These are phyloP conservation scores for Macrochelys suwanniensis DNA, from an alignment of 2,797 vertebrate genomes.

Conservation along the genomic window DNA sequence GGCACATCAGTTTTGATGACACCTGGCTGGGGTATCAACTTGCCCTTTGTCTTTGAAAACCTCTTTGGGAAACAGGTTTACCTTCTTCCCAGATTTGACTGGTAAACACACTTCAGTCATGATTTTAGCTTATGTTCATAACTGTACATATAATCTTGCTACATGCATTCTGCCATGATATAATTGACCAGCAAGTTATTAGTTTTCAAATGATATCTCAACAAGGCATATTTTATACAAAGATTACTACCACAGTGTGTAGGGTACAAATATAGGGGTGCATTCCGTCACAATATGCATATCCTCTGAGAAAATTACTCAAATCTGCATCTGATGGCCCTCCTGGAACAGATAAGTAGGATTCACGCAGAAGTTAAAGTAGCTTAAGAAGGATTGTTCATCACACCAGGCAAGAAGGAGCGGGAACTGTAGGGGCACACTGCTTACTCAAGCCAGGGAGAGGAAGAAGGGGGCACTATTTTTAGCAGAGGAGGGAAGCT, in stretches of 20 bases:
- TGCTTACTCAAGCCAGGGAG: not conserved
- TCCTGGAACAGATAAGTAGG: conserved; percentile 1
- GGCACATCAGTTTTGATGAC: too few relatives aligned
- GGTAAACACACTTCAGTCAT: not conserved
- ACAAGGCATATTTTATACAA: not conserved
- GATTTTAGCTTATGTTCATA: not conserved
- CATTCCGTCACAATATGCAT: not conserved
- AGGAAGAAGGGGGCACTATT: not conserved
- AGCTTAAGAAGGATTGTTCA: not conserved
- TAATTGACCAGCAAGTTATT: not conserved
- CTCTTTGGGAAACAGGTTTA: too few relatives aligned
- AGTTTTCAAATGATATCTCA: not conserved
- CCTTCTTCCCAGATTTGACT: too few relatives aligned
- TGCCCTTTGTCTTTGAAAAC: too few relatives aligned
- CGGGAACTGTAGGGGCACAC: fast-evolving
- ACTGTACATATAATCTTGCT: not conserved
- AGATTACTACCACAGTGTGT: not conserved
- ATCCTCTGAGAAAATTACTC: conserved; percentile 40
- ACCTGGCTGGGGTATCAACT: too few relatives aligned
- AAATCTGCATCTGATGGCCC: conserved; percentile 27
- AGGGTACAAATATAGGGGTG: too few relatives aligned
- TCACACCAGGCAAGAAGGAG: not conserved
- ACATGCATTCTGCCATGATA: not conserved
- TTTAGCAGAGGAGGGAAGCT: not conserved
- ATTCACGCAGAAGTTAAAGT: conserved; percentile 13